Conservation (phyloP, 2,888 invertebrate genomes). For the Drosophila prostipennis region DNA sequence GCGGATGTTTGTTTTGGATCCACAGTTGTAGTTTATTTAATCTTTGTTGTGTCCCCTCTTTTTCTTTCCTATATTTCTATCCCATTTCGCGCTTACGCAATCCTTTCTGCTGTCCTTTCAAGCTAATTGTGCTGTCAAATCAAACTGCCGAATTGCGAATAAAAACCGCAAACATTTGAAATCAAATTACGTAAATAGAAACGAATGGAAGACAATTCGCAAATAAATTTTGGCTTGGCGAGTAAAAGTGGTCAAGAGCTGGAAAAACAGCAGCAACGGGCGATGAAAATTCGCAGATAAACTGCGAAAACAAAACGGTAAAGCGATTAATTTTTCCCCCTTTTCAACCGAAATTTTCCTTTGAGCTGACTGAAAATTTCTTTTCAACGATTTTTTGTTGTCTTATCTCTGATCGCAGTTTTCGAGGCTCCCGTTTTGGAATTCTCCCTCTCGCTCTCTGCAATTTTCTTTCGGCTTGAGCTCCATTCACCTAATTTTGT, state of each 20-base stretch:
- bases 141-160: conserved; percentile 26
- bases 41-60: conserved; percentile 13
- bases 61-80: conserved; percentile 1
- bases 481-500: conserved; percentile 78
- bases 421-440: conserved; percentile 38
- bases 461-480: conserved; percentile 19
- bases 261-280: conserved; percentile 1
- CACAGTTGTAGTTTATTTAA: not conserved
- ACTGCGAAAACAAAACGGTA: conserved; percentile 42
- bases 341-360: not conserved
- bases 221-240: conserved; percentile 41
- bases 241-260: conserved; percentile 33
- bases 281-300: conserved; percentile 41
- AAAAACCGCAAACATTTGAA: conserved; percentile 2
- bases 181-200: conserved; percentile 40
- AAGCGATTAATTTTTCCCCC: conserved; percentile 41
- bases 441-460: conserved; percentile 9
- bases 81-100: conserved; percentile 21
- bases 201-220: conserved; percentile 39
- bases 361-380: conserved; percentile 28
- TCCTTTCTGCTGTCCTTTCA: conserved; percentile 40
- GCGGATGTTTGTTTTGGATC: not conserved
- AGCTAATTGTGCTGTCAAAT: conserved; percentile 69
- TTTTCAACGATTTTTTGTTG: conserved; percentile 36
- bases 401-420: conserved; percentile 42